These are phyloP conservation scores for Troilus luridus DNA, from an alignment of 2,888 invertebrate genomes.

Conservation along the genomic window DNA sequence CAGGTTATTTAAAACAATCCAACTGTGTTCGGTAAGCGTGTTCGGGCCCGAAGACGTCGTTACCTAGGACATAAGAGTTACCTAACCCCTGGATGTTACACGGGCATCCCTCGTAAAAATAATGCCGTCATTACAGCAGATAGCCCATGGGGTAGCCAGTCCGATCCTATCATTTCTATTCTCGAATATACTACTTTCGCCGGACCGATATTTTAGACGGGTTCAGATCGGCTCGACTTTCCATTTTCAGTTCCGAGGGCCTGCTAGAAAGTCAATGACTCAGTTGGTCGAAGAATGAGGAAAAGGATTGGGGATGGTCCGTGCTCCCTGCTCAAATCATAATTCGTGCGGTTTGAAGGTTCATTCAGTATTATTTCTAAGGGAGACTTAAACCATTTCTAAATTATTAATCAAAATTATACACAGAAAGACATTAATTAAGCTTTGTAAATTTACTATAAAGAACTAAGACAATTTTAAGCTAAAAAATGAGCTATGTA, in stretches of 20 bases:
- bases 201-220: constrained; percentile 7
- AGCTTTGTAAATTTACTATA: no score
- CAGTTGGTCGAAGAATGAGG: constrained; percentile 6
- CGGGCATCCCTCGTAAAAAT: neutral
- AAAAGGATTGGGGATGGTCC: neutral
- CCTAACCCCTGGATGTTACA: constrained; percentile 4
- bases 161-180: constrained; percentile 3
- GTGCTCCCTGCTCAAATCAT: neutral
- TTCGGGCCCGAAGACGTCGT: neutral
- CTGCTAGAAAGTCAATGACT: constrained; percentile 22
- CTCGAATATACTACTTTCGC: constrained; percentile 29
- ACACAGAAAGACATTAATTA: no score
- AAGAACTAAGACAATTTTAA: no score
- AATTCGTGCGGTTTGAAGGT: neutral
- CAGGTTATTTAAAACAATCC: neutral
- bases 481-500: no score
- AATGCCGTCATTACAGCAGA: neutral
- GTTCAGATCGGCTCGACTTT: constrained; percentile 13
- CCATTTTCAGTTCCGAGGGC: constrained; percentile 1
- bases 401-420: no score
- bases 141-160: neutral
- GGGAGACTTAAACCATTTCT: no score
- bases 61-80: neutral
- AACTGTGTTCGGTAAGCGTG: neutral
- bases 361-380: no score